Base-by-base conservation (phyloP, 1,140 invertebrate genomes). In the Polypedilum pembai region DNA sequence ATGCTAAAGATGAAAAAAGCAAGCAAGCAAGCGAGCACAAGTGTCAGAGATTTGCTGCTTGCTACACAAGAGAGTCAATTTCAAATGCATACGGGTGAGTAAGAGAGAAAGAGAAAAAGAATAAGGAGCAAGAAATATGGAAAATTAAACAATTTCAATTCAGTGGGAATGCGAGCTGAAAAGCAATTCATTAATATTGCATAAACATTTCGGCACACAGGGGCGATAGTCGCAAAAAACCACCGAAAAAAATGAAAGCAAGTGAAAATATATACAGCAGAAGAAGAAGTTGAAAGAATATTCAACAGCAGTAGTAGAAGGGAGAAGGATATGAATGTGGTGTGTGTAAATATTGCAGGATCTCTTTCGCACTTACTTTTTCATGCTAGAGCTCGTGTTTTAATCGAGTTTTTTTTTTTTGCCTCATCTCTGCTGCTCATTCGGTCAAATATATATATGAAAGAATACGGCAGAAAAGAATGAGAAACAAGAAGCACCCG, bases 101-200 rank as follows among this genome's bases (percentile, higher is more conserved):
- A n/a, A 56, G 45, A 56, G 45, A 56, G 45, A 45, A 45, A 45
- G 41, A 45, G 8, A 15, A 12, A 56, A 56, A 56, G 45, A 56
- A 56, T 56, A 56, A 56, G 45, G 45, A 56, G 45, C 45, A 56
- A 56, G 45, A 69, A 20, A 20, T 69, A 69, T 69, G 65, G 65
- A 69, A 69, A 69, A 69, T 69, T 69, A 69, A 69, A 69, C 65
- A 69, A 69, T 69, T 69, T 21, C 65, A 69, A 69, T 69, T 69
- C 65, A 69, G 65, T 21, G 17, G 20, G 65, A 69, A 69, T 69
- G 65, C 65, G 17, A 20, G 65, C 65, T 69, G 17, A 69, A 69
- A 69, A 69, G 65, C 65, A 69, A 69, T 69, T 69, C 65, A 69
- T 69, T 69, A 69, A 69, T 69, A 69, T 69, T 69, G 65, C 65